phyloP scores from a whole-genome alignment of 2,797 vertebrate genomes.

The Psittacula derbiana region DNA sequence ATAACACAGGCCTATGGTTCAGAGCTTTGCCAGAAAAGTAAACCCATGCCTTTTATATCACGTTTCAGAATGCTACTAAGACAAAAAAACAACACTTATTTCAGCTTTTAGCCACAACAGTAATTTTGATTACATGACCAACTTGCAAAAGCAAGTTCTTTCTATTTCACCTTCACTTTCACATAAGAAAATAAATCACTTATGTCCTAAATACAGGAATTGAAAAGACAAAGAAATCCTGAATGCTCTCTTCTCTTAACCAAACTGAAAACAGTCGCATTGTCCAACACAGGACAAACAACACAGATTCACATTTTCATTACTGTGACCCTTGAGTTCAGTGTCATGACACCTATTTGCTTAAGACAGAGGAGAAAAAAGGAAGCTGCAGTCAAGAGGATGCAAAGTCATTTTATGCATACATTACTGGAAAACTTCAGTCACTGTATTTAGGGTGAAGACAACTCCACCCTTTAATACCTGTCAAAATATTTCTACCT shows the following conservation, averaged over 20 bases:
- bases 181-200: neutral
- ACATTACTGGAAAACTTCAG: neutral
- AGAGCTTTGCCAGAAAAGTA: neutral
- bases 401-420: neutral
- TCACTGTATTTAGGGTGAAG: neutral
- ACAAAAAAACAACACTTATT: neutral
- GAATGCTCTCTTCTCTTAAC: neutral
- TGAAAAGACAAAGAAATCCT: neutral
- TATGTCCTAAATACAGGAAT: neutral
- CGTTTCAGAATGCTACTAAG: neutral
- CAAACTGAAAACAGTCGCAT: neutral
- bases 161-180: neutral
- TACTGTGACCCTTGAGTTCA: neutral
- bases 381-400: neutral
- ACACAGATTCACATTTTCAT: neutral
- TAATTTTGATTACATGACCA: neutral
- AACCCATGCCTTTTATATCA: neutral
- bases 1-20: neutral
- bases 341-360: neutral
- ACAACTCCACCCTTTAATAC: neutral
- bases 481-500: neutral
- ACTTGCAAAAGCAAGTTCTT: neutral
- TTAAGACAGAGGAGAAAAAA: neutral
- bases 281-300: neutral
- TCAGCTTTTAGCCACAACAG: neutral